phyloP scores from a whole-genome alignment of 2,113 vertebrate genomes.

The Corydoras maculifer region DNA sequence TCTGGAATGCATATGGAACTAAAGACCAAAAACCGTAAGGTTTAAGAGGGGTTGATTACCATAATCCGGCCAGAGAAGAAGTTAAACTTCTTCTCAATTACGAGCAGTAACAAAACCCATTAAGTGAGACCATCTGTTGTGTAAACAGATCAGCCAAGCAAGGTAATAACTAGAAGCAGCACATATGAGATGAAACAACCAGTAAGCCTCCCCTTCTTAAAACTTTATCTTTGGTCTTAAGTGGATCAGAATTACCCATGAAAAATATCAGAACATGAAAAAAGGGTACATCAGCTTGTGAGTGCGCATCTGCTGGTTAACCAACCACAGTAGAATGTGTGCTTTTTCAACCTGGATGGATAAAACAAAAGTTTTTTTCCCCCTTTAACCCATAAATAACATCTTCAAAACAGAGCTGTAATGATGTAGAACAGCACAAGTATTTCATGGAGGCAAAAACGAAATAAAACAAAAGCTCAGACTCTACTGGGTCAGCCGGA shows the following conservation, averaged over 20 bases:
- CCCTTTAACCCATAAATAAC: conserved; percentile 79
- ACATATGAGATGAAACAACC: conserved; percentile 55
- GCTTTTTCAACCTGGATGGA: conserved; percentile 47
- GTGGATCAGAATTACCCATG: conserved; percentile 66
- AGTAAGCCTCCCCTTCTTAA: conserved; percentile 74
- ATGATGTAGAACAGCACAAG: conserved; percentile 69
- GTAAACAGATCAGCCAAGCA: conserved; percentile 59
- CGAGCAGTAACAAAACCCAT: conserved; percentile 41
- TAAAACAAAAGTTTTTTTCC: not conserved
- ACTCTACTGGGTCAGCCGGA: conserved; percentile 68
- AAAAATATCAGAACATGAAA: conserved; percentile 58
- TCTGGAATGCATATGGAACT: conserved; percentile 73
- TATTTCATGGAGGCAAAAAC: conserved; percentile 58
- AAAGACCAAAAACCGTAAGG: conserved; percentile 69
- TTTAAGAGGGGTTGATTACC: conserved; percentile 77
- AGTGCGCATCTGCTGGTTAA: conserved; percentile 64
- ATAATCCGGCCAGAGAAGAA: conserved; percentile 49
- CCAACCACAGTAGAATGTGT: conserved; percentile 66
- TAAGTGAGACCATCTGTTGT: conserved; percentile 61
- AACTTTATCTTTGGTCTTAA: conserved; percentile 78
- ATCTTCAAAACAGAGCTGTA: conserved; percentile 66
- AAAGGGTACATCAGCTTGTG: conserved; percentile 39
- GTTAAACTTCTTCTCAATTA: conserved; percentile 43
- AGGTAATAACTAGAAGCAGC: conserved; percentile 67
- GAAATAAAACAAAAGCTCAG: conserved; percentile 67